Conservation (phyloP, 2,113 vertebrate genomes). For the Hystrix brachyura region DNA sequence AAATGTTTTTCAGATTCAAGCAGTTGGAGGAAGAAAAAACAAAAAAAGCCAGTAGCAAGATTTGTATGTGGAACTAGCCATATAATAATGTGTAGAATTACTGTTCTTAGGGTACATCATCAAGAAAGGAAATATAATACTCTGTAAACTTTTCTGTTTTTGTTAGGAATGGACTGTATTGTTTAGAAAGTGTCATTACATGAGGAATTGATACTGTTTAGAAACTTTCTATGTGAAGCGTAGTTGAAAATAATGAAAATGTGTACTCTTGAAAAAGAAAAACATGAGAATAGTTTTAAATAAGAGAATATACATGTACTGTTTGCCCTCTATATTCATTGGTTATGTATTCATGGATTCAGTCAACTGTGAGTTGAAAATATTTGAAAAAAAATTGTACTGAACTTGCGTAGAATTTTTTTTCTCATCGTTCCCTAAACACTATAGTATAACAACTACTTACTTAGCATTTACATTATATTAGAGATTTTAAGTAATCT, state of each 20-base stretch:
- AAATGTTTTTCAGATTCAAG: not conserved
- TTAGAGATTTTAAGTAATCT: not conserved
- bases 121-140: conserved; percentile 2
- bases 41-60: not conserved
- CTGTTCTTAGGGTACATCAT: not conserved
- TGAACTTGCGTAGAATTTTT: not conserved
- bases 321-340: not conserved
- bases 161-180: not conserved
- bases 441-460: not conserved
- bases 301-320: not conserved
- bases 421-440: not conserved
- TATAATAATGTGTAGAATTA: not conserved
- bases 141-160: not conserved
- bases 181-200: not conserved
- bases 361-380: not conserved
- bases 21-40: not conserved
- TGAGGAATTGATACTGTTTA: conserved; percentile 4
- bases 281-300: not conserved
- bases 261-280: not conserved
- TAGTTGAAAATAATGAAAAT: conserved; percentile 45
- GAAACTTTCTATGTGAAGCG: not conserved
- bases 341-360: not conserved
- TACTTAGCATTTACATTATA: not conserved
- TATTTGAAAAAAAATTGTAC: not conserved
- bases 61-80: not conserved